Conservation (phyloP, 2,113 vertebrate species). For the Scomber japonicus region DNA sequence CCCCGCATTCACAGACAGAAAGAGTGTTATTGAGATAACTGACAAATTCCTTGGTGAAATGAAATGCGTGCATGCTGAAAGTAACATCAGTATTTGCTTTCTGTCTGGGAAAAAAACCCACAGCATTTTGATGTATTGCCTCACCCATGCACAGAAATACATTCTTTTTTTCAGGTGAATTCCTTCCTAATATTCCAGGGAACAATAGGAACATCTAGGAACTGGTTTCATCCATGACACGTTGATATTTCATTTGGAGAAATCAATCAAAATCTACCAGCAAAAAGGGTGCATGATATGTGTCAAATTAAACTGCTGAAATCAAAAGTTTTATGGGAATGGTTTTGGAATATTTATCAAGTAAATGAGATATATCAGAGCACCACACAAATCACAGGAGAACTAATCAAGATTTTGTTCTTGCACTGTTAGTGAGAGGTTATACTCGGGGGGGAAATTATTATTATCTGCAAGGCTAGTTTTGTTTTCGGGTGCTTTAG, state of each 20-base stretch:
- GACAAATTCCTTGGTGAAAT: slow-evolving; percentile 68
- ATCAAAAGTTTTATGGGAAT: slow-evolving; percentile 51
- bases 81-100: slow-evolving; percentile 60
- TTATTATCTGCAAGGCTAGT: slow-evolving; percentile 58
- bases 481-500: slow-evolving; percentile 54
- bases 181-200: slow-evolving; percentile 59
- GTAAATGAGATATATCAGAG: slow-evolving; percentile 63
- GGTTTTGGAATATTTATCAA: slow-evolving; percentile 65
- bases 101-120: slow-evolving; percentile 61
- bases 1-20: slow-evolving; percentile 45
- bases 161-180: slow-evolving; percentile 65
- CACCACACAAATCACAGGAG: slow-evolving; percentile 52
- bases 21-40: slow-evolving; percentile 58
- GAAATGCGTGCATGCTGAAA: slow-evolving; percentile 54
- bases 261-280: slow-evolving; percentile 72
- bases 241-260: slow-evolving; percentile 82
- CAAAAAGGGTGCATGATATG: slow-evolving; percentile 45
- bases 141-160: slow-evolving; percentile 52
- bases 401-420: slow-evolving; percentile 48
- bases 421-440: slow-evolving; percentile 40
- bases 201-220: slow-evolving; percentile 60
- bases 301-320: slow-evolving; percentile 49
- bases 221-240: slow-evolving; percentile 73
- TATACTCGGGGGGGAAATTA: slow-evolving; percentile 59
- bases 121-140: slow-evolving; percentile 61